A percentile compares a stretch with the other conserved stretches of the same genome.
Conservation (phyloP, 2,113 vertebrate species). For the Sinocyclocheilus rhinocerous region DNA sequence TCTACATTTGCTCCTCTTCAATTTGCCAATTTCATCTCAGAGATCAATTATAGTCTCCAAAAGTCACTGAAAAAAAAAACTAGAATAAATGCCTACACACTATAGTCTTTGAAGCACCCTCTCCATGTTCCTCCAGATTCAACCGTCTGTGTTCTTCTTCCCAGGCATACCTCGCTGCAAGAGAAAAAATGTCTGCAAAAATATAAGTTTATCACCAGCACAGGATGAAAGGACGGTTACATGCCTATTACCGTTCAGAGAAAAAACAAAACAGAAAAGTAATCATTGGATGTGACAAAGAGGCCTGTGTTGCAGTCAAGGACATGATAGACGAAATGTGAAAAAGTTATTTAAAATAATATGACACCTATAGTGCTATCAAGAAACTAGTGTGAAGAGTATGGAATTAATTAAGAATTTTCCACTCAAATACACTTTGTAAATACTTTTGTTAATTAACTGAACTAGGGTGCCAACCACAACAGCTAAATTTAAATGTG, state of each 20-base stretch:
- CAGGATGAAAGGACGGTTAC: slow-evolving; percentile 26
- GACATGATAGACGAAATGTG: slow-evolving; percentile 3
- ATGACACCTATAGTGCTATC: background rate
- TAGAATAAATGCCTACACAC: slow-evolving; percentile 11
- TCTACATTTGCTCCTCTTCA: slow-evolving; percentile 39
- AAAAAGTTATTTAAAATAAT: slow-evolving; percentile 1
- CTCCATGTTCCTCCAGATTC: slow-evolving; percentile 13
- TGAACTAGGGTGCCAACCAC: background rate
- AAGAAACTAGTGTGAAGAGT: background rate
- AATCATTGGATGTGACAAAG: slow-evolving; percentile 17
- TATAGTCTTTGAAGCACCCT: slow-evolving; percentile 7
- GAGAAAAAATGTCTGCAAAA: slow-evolving; percentile 29
- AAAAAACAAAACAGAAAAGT: slow-evolving; percentile 34
- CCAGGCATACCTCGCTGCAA: background rate
- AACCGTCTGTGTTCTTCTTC: slow-evolving; percentile 1
- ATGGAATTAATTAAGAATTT: background rate
- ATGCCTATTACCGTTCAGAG: slow-evolving; percentile 17
- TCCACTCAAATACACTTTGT: background rate
- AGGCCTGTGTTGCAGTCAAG: slow-evolving; percentile 20
- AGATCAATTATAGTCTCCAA: slow-evolving; percentile 43
- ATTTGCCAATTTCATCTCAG: slow-evolving; percentile 20
- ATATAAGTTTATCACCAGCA: slow-evolving; percentile 37
- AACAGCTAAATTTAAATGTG: background rate
- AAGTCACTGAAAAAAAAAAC: background rate
- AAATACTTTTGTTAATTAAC: background rate